phyloP scores from a whole-genome alignment of 1,140 invertebrate species.

The Drosophila elegans region DNA sequence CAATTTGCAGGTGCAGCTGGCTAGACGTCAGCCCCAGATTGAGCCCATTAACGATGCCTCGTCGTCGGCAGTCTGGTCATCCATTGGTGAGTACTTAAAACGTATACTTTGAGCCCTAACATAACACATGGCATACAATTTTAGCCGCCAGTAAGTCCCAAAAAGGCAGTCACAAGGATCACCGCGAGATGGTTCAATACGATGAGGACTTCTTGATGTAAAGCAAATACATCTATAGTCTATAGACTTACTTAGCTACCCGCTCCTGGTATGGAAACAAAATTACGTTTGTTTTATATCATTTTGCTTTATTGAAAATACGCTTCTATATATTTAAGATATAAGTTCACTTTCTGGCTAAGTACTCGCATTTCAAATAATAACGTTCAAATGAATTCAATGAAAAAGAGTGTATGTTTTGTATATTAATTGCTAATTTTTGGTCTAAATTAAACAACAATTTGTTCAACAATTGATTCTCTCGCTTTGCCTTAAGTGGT shows the following conservation, averaged over 20 bases:
- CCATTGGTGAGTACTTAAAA: slow-evolving; percentile 87
- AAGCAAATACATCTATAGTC: not conserved
- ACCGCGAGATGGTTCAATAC: slow-evolving; percentile 89
- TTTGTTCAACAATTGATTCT: slow-evolving; percentile 63
- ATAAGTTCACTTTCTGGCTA: slow-evolving; percentile 56
- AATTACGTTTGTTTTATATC: slow-evolving; percentile 36
- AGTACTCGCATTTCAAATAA: slow-evolving; percentile 63
- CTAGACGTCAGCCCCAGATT: slow-evolving; percentile 92
- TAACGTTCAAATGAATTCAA: slow-evolving; percentile 53
- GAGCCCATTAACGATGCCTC: slow-evolving; percentile 91
- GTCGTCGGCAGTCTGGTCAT: slow-evolving; percentile 92
- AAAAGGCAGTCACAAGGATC: slow-evolving; percentile 92
- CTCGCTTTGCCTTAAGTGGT: slow-evolving; percentile 29
- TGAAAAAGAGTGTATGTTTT: slow-evolving; percentile 50
- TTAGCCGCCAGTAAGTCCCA: slow-evolving; percentile 92
- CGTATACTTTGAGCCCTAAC: not conserved
- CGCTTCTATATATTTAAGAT: slow-evolving; percentile 70
- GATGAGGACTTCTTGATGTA: slow-evolving; percentile 86
- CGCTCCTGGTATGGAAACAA: slow-evolving; percentile 2
- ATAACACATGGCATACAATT: not conserved
- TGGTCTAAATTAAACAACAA: slow-evolving; percentile 75
- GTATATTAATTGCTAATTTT: slow-evolving; percentile 53
- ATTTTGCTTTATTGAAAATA: slow-evolving; percentile 79
- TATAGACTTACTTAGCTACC: slow-evolving; percentile 9
- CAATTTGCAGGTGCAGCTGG: slow-evolving; percentile 91